Base-by-base conservation (phyloP, 1,140 invertebrate genomes). In the Drosophila burlai region DNA sequence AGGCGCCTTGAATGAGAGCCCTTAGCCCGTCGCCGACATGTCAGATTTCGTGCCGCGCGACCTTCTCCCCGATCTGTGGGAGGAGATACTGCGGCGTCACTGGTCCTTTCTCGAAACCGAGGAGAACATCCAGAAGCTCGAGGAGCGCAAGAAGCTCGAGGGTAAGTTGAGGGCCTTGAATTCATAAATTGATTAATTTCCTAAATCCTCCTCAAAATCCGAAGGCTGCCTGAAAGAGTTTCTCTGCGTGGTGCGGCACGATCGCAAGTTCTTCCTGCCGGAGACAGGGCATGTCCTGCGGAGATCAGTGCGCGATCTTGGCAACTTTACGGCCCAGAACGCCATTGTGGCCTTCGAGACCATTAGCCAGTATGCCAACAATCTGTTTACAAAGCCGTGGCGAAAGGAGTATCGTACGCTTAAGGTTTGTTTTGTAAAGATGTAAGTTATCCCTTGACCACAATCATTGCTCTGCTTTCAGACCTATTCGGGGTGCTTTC, bases 351-450 rank as follows among this genome's bases (percentile, higher is more conserved):
- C 97, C 15, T 98, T 97, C 95, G 96, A 96, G 83, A 95, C 97
- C 21, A 94, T 98, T 71, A 97, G 96, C 50, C 94, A 96, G 36
- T 98, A 98, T 93, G 97, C 97, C 6, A 95, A 95, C 49, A 98
- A 98, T 94, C 93, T 98, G 54, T 93, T 98, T 16, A 95, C 96
- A 6, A 97, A 98, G 87, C 97, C 97, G 11, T 98, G 97, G 97
- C 94, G 97, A 77, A 97, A 96, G 93, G 97, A 98, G 91, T 98
- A 97, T 89, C 94, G 95, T 80, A 94, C 95, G 76, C 95, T 98
- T 60, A 95, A 96, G 93, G 97, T 97, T 89, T 91, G 91, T 10
- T 16, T 16, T 45, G 4, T 16, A 3, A 11, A 3, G 9, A 11
- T 18, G 1, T 9, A 11, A 18, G 2, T 16, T 15, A 16, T 29